Percentiles rank a stretch among this genome's conserved stretches.
Evolutionary conservation across 2,797 vertebrate genomes (phyloP).

Genomic region (Manis pentadactyla): DNA sequence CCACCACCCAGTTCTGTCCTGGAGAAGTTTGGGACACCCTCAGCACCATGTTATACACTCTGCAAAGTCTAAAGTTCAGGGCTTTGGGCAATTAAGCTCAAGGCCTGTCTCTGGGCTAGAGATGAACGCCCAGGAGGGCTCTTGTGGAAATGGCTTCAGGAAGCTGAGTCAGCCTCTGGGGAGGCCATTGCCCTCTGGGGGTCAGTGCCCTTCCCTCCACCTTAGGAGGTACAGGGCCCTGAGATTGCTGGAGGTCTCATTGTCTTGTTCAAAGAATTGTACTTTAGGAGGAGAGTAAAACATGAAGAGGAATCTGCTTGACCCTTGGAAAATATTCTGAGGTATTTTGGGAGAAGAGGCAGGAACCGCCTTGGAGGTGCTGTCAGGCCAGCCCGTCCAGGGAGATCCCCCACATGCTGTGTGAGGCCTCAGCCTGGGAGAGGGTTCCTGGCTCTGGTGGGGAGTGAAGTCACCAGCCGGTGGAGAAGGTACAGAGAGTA

Average conservation of each 20-base stretch:
- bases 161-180: conserved; percentile 68
- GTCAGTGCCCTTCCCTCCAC: not conserved
- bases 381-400: no score
- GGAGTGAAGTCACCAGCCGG: no score
- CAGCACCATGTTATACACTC: not conserved
- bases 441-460: no score
- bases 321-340: not conserved
- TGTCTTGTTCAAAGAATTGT: not conserved
- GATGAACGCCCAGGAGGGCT: conserved; percentile 55
- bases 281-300: not conserved
- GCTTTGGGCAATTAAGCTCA: conserved; percentile 20
- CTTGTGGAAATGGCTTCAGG: not conserved
- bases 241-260: not conserved
- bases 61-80: conserved; percentile 69
- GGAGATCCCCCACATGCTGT: no score
- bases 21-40: not conserved
- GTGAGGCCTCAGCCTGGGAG: no score
- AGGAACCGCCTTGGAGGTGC: not conserved
- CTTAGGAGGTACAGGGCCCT: not conserved
- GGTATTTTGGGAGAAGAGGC: not conserved
- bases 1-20: not conserved
- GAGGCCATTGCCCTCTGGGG: not conserved
- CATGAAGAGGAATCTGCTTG: not conserved
- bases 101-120: not conserved
- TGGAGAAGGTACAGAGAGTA: no score